Conservation (phyloP, 2,797 vertebrate species). For the Muscicapa comitata region DNA sequence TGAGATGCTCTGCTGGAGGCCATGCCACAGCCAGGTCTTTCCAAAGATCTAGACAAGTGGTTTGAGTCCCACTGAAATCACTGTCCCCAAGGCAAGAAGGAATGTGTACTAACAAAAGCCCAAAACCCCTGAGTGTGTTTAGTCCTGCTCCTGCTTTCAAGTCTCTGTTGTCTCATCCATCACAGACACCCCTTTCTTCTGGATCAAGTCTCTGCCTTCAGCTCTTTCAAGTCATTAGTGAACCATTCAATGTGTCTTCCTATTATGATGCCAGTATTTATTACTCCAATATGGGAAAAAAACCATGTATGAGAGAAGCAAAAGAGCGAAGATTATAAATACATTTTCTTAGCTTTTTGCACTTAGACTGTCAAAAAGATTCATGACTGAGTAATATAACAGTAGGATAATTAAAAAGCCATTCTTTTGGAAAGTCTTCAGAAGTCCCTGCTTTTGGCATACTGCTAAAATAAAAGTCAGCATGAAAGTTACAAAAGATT, state of each 20-base stretch:
- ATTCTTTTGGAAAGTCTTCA: conserved; percentile 38
- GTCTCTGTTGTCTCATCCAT: neutral
- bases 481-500: conserved; percentile 34
- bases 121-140: neutral
- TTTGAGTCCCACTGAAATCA: neutral
- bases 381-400: conserved; percentile 42
- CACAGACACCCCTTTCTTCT: neutral
- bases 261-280: conserved; percentile 7
- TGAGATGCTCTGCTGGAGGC: neutral
- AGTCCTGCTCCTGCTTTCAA: neutral
- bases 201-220: neutral
- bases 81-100: neutral
- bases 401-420: conserved; percentile 38
- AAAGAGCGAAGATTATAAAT: conserved; percentile 3
- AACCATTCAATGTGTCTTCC: neutral
- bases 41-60: neutral
- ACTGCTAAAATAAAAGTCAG: conserved; percentile 37
- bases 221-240: neutral
- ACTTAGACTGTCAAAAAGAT: conserved; percentile 53
- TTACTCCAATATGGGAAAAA: conserved; percentile 17
- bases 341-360: conserved; percentile 45
- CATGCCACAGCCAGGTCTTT: neutral
- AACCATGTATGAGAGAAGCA: neutral
- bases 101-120: neutral
- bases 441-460: conserved; percentile 30